A percentile compares a stretch with the other conserved stretches of the same genome.
Evolutionary conservation across 2,113 vertebrate species (phyloP).

Genomic region (Lucifuga dentata): DNA sequence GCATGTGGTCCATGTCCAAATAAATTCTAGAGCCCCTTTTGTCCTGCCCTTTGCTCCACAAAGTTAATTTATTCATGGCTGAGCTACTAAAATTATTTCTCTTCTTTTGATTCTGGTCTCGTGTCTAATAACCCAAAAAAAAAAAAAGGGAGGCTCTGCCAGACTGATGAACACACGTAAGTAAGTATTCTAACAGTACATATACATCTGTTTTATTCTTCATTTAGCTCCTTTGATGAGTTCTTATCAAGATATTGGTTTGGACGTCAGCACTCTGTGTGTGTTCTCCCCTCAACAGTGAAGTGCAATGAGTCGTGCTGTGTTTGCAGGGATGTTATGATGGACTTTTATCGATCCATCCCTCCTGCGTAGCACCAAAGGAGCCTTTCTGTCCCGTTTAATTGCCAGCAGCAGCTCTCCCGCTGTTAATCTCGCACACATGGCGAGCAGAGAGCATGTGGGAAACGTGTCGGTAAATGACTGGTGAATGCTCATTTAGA

Average conservation of each 20-base stretch:
- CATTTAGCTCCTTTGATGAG: slow-evolving; percentile 34
- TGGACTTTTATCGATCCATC: not conserved
- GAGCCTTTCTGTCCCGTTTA: not conserved
- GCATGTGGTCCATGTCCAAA: not conserved
- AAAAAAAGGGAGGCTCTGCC: slow-evolving; percentile 1
- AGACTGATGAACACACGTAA: slow-evolving; percentile 34
- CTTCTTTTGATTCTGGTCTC: slow-evolving; percentile 16
- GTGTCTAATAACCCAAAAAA: slow-evolving; percentile 5
- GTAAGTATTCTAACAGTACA: slow-evolving; percentile 28
- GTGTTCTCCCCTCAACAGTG: not conserved
- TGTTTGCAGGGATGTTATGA: not conserved
- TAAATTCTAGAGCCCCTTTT: not conserved
- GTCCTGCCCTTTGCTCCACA: slow-evolving; percentile 8
- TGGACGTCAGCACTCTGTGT: too few relatives aligned
- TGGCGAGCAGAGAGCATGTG: slow-evolving; percentile 7
- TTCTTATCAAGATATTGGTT: not conserved
- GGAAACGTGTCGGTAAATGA: slow-evolving; percentile 26
- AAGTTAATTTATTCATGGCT: slow-evolving; percentile 22
- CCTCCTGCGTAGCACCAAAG: not conserved
- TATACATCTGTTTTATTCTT: slow-evolving; percentile 10
- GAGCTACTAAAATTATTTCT: slow-evolving; percentile 21
- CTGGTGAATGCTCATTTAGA: slow-evolving; percentile 23
- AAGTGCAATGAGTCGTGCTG: not conserved
- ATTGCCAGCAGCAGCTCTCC: slow-evolving; percentile 17
- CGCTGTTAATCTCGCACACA: slow-evolving; percentile 20